Evolutionary conservation across 2,797 vertebrate species (phyloP).

Genomic region (Enteromius radiatus): DNA sequence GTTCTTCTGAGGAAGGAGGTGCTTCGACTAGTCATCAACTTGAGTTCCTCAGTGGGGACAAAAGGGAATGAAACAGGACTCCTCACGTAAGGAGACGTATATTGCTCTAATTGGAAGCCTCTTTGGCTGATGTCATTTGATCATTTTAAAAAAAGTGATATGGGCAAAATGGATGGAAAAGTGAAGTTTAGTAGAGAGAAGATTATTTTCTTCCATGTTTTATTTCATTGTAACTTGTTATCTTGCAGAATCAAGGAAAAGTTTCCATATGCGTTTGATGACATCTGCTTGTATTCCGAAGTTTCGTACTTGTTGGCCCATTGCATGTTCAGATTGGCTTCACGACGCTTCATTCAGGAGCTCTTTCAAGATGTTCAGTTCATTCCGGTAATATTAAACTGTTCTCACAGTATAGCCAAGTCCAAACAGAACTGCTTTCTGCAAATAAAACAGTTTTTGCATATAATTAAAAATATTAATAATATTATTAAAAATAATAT

Average conservation of each 20-base stretch:
- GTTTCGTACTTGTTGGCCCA: conserved; percentile 94
- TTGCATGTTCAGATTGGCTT: conserved; percentile 94
- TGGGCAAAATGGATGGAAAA: neutral
- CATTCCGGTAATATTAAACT: conserved; percentile 82
- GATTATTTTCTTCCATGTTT: neutral
- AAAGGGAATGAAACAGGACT: conserved; percentile 98
- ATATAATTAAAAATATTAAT: no score
- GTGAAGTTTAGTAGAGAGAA: neutral
- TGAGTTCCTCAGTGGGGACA: conserved; percentile 98
- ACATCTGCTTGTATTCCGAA: conserved; percentile 98
- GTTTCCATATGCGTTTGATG: conserved; percentile 96
- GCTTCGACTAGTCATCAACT: conserved; percentile 93
- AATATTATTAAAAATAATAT: no score
- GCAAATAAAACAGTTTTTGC: neutral
- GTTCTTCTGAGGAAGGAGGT: conserved; percentile 96
- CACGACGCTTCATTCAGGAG: conserved; percentile 97
- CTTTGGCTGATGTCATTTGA: no score
- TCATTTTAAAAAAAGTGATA: neutral
- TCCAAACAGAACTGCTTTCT: neutral
- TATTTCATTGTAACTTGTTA: neutral
- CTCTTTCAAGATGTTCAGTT: conserved; percentile 99
- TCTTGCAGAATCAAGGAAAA: conserved; percentile 94
- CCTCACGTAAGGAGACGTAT: conserved; percentile 85
- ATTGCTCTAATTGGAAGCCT: no score
- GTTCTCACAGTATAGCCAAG: neutral